Evolutionary conservation across 2,888 invertebrate genomes (phyloP), one percentile per base, ranked within the genome.

Genomic region (Parnassius smintheus): DNA sequence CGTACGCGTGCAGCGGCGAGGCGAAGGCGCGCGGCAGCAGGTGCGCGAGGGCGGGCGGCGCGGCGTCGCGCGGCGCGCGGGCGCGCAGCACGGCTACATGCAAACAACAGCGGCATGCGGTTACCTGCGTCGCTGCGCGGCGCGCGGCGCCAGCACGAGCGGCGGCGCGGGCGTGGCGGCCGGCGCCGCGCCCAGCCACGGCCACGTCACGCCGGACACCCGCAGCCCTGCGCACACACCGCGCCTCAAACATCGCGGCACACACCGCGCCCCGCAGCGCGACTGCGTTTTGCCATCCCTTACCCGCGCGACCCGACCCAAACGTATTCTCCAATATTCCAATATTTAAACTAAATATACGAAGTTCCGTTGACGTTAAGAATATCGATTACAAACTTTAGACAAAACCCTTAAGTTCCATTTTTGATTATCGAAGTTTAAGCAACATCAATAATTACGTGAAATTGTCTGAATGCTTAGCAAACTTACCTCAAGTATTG

Each of bases 151-250:
- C 89, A 95, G 93, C 91, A 95, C 94, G 85, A 95, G 94, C 89
- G 93, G 94, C 82, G 94, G 92, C 82, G 93, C 93, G 82, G 93
- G 91, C 84, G 93, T 89, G 84, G 93, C 92, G 76, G 93, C 91
- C 77, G 93, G 92, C 83, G 93, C 83, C 82, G 92, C 93, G 89
- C 94, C 87, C 88, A 95, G 93, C 94, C 95, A 95, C 87, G 95
- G 95, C 95, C 95, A 95, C 87, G 95, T 87, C 92, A 94, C 93
- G 92, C 95, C 94, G 82, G 95, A 95, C 91, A 95, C 94, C 88
- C 95, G 95, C 93, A 95, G 94, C 93, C 95, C 95, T 95, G 93
- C 87, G 86, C 85, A 88, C 85, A 88, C 83, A 85, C 76, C 80
- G 82, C 84, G 80, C 82, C 79, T 83, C 78, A 80, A 77, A 76